Evolutionary conservation across 2,113 vertebrate genomes (phyloP).

Genomic region (Neolamprologus brichardi): DNA sequence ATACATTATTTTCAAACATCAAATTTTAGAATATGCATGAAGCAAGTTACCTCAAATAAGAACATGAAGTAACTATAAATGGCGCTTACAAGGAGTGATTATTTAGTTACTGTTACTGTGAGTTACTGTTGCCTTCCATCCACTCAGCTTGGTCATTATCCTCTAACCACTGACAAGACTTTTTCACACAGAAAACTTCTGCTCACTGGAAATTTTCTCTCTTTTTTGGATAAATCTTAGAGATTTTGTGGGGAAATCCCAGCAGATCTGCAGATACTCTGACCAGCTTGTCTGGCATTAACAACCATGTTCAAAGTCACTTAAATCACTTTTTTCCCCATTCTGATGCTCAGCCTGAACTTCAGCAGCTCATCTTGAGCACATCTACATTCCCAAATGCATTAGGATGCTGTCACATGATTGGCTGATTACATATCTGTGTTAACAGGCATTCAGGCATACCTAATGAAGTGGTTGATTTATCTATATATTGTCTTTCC

Average conservation of each 20-base stretch:
- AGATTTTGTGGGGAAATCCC: background rate
- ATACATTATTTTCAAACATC: background rate
- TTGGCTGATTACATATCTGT: background rate
- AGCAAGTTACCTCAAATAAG: background rate
- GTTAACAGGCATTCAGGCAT: background rate
- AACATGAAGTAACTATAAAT: background rate
- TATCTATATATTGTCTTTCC: background rate
- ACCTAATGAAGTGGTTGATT: background rate
- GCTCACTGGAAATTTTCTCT: background rate
- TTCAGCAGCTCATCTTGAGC: background rate
- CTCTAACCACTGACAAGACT: background rate
- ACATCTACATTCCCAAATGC: background rate
- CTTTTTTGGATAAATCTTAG: background rate
- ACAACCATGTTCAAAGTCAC: background rate
- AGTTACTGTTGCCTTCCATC: background rate
- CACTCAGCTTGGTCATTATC: background rate
- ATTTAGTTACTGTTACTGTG: background rate
- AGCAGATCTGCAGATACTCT: background rate
- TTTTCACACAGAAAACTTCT: background rate
- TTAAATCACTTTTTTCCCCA: background rate
- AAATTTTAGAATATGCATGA: background rate
- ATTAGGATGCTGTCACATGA: background rate
- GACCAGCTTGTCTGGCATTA: background rate
- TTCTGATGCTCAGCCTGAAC: background rate
- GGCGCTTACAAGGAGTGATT: background rate